Evolutionary conservation across 2,888 invertebrate genomes (phyloP), one percentile per base, ranked within the genome.

Genomic region (Anticlea derivata): DNA sequence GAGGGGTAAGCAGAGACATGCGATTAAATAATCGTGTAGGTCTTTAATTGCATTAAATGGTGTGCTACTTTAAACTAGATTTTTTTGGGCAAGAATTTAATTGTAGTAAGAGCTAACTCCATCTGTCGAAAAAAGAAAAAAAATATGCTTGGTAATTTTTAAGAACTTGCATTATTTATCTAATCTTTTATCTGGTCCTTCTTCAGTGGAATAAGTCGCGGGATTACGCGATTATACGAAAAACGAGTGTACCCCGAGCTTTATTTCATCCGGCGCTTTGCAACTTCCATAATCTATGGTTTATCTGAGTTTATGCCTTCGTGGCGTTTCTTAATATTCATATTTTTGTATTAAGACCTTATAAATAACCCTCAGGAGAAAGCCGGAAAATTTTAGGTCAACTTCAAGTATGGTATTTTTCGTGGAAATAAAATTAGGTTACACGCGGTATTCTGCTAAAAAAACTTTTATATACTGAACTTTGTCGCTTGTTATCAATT

Each of bases 201-300:
- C 7, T 37, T 23, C 24, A 33, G 6, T 30, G 61, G 60, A 65
- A 58, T 65, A 65, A 65, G 63, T 58, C 60, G 52, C 35, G 24
- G 63, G 66, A 69, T 70, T 69, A 66, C 50, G 53, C 8, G 66
- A 69, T 70, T 68, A 65, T 51, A 50, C 13, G 29, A 45, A 55
- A 58, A 56, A 56, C 44, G 53, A 53, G 52, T 60, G 47, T 58
- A 41, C 34, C 37, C 54, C 47, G 26, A 45, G 55, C 60, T 63
- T 70, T 65, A 68, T 65, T 62, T 63, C 61, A 63, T 61, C 62
- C 62, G 60, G 52, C 55, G 62, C 50, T 53, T 58, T 51, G 56
- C 49, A 46, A 50, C 34, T 41, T 29, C 37, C 47, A 52, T 62
- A 59, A 61, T 59, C 61, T 59, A 51, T 55, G 61, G 46, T 57